Evolutionary conservation across 2,888 invertebrate genomes (phyloP), one percentile per base, ranked within the genome.

Genomic region (Dasypogon diadema): DNA sequence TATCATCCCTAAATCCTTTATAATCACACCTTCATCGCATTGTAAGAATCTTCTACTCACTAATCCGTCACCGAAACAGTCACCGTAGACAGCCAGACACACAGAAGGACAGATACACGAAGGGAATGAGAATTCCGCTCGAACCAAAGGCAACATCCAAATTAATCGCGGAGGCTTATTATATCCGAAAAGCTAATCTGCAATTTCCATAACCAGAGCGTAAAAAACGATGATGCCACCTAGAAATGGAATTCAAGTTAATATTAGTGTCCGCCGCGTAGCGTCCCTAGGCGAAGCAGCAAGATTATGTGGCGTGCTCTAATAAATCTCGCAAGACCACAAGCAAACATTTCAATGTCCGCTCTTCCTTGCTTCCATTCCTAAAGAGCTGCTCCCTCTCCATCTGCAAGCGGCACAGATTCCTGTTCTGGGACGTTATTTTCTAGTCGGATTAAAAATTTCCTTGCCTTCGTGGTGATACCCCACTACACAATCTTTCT

Each of bases 361-460:
- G 46, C 24, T 22, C 24, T 1, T 3, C 14, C 48, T 24, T 21
- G 8, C 37, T 18, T 24, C 14, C 24, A 24, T n/a, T 10, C 22
- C 65, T 46, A 22, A 21, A 63, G 46, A 22, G 46, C 42, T 65
- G 24, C 21, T 48, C 22, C 14, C 14, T 24, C 8, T 60, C 37
- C 37, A 60, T 60, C 34, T 60, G 21, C 18, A 42, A 21, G 12
- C 37, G 48, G 37, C 48, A 16, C 26, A 65, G 65, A 65, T 65
- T 65, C 24, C 65, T 37, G 63, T 63, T 22, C 37, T 46, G 46
- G 65, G 48, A 51, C 65, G 48, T 65, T 46, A 65, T 65, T 65
- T 42, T 65, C 21, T 65, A 65, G n/a, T 46, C n/a, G 65, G 48
- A 65, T 65, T 65, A 65, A 65, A 65, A 65, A 65, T 22, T 46